These are phyloP conservation scores for Acanthisitta chloris DNA, from an alignment of 2,113 vertebrate species.

Conservation along the genomic window DNA sequence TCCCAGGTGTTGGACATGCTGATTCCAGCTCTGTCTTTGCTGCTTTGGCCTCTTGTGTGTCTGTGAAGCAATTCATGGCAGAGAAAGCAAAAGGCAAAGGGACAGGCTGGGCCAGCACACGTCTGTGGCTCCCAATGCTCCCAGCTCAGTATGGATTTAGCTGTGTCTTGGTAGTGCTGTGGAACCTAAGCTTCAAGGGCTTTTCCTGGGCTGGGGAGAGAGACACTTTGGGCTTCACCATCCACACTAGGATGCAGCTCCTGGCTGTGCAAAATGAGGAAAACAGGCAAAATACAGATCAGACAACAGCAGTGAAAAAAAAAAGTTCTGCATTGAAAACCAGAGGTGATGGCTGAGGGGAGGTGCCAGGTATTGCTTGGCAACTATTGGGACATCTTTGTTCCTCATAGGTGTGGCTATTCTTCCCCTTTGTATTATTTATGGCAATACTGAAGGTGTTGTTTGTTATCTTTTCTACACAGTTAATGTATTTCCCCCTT, in stretches of 20 bases:
- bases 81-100: not conserved
- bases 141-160: rapidly evolving
- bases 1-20: not conserved
- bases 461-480: not conserved
- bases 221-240: not conserved
- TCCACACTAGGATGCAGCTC: not conserved
- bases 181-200: not conserved
- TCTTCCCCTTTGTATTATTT: not conserved
- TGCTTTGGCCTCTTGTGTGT: not conserved
- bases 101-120: not conserved
- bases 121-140: rapidly evolving
- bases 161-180: not conserved
- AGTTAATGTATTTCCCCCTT: not conserved
- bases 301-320: not conserved
- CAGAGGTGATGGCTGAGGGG: not conserved
- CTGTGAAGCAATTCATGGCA: not conserved
- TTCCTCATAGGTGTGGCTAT: not conserved
- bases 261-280: not conserved
- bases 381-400: rapidly evolving
- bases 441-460: not conserved
- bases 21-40: not conserved
- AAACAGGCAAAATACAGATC: rapidly evolving
- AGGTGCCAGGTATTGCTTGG: not conserved
- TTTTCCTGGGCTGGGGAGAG: not conserved
- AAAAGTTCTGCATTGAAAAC: not conserved